phyloP scores from a whole-genome alignment of 35 echinoderm and acorn worm genomes.

The Strongylocentrotus purpuratus region DNA sequence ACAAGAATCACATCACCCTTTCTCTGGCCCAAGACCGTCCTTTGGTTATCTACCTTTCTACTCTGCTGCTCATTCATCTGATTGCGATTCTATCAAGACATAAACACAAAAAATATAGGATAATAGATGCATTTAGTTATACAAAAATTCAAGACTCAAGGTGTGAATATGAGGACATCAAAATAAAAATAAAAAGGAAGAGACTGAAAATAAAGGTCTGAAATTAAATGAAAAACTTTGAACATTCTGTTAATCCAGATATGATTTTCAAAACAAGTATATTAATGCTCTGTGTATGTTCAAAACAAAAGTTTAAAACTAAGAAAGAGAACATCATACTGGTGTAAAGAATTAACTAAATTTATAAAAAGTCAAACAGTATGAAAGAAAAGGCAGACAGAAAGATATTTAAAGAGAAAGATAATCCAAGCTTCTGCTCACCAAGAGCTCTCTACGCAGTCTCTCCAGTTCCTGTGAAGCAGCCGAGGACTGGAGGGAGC shows the following conservation, averaged over 20 bases:
- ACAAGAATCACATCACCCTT: conserved; percentile 75
- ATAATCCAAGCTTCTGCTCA: background rate
- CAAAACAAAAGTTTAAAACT: no score
- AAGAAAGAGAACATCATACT: no score
- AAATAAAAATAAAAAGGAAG: background rate
- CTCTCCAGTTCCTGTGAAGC: conserved; percentile 69
- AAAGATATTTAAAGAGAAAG: no score
- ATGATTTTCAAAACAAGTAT: no score
- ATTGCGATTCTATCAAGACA: conserved; percentile 78
- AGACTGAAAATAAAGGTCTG: background rate
- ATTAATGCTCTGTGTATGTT: no score
- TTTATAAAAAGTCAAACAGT: no score
- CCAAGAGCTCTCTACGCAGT: conserved; percentile 88
- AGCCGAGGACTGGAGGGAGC: conserved; percentile 55
- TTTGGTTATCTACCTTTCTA: conserved; percentile 71
- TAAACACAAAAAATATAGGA: conserved; percentile 15
- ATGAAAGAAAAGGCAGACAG: no score
- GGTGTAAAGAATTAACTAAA: no score
- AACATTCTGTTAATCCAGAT: background rate
- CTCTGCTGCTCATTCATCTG: conserved; percentile 97
- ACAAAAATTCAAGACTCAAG: background rate
- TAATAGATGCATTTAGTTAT: background rate
- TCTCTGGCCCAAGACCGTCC: conserved; percentile 51
- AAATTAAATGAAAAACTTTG: background rate
- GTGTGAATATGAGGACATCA: background rate